Conservation (phyloP, 2,113 vertebrate genomes). For the Gobio gobio region DNA sequence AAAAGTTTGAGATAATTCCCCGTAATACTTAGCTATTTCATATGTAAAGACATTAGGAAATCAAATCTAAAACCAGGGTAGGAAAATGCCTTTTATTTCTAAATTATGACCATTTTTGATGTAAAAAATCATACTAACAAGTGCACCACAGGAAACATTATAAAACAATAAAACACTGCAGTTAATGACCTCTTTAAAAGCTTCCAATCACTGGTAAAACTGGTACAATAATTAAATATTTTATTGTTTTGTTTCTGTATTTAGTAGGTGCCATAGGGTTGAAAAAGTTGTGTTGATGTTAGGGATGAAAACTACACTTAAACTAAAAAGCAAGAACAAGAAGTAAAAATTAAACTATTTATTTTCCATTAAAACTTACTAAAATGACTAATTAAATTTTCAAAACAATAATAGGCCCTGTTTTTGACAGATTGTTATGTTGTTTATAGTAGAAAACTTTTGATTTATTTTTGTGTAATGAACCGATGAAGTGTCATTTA, state of each 20-base stretch:
- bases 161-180: too few relatives aligned
- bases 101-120: too few relatives aligned
- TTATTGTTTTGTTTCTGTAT: not conserved
- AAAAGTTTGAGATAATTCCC: too few relatives aligned
- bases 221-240: not conserved
- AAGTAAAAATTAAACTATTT: not conserved
- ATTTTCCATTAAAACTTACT: not conserved
- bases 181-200: not conserved
- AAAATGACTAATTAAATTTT: not conserved
- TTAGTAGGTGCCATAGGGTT: not conserved
- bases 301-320: not conserved
- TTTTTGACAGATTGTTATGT: not conserved
- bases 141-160: too few relatives aligned
- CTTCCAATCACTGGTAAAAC: not conserved
- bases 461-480: not conserved
- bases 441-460: not conserved
- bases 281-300: not conserved
- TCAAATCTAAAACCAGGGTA: too few relatives aligned
- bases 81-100: too few relatives aligned
- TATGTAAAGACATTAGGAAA: too few relatives aligned
- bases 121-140: too few relatives aligned
- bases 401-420: not conserved
- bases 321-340: not conserved
- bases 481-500: constrained; percentile 27
- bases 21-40: too few relatives aligned